Conservation (phyloP, 2,113 vertebrate genomes). For the Microcebus murinus region DNA sequence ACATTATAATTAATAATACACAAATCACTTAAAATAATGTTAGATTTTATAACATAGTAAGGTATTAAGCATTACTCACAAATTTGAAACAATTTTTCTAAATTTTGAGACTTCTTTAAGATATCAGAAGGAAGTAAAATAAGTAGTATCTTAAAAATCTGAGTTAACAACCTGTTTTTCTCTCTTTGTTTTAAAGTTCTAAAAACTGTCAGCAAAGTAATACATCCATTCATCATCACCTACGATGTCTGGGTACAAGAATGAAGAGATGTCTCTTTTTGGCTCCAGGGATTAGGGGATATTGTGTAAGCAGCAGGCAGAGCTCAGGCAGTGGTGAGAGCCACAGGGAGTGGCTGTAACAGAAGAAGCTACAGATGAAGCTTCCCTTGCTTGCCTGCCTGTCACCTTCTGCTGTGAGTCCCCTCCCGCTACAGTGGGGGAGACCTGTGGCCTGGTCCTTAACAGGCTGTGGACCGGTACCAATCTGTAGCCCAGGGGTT, state of each 20-base stretch:
- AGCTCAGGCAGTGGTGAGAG: no score
- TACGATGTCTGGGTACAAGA: neutral
- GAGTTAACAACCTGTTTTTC: neutral
- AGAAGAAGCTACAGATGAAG: no score
- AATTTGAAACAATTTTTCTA: neutral
- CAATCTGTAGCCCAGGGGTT: no score
- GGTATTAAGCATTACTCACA: neutral
- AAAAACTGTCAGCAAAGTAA: neutral
- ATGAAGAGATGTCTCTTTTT: neutral
- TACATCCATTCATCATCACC: neutral
- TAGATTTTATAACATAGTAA: neutral
- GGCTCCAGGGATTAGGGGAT: no score
- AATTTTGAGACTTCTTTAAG: neutral
- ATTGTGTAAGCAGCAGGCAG: no score
- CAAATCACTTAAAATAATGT: neutral
- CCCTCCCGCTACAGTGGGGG: no score
- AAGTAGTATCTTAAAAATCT: neutral
- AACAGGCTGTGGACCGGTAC: no score
- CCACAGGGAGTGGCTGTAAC: no score
- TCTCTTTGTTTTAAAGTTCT: neutral
- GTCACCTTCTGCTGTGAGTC: no score
- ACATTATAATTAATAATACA: neutral
- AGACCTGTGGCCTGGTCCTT: no score
- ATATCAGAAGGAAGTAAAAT: neutral
- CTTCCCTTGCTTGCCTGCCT: no score